Base-by-base conservation (phyloP, 1,140 invertebrate genomes). In the Lerema accius region DNA sequence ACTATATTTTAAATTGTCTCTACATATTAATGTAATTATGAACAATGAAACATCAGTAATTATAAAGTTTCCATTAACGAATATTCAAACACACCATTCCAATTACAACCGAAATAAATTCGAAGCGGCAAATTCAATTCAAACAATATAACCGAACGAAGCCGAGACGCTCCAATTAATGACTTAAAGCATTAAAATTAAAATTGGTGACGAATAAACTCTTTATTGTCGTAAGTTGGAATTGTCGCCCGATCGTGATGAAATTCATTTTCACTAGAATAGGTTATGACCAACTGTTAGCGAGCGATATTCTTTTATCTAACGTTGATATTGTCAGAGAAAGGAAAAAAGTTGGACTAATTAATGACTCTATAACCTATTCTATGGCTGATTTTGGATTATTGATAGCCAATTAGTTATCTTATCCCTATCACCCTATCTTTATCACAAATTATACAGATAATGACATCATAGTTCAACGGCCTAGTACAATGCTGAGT, bases 181-280 rank as follows among this genome's bases (percentile, higher is more conserved):
- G 48, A 67, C 53, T 67, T 67, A 69, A 72, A 75, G 70, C 53
- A 65, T 43, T 67, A 70, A 74, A 77, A 74, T 69, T 71, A 56
- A 71, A 78, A 74, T 75, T 78, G 67, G 71, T 66, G 62, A 76
- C 65, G 65, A 78, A 72, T 76, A 78, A 74, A 76, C 78, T 72
- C 65, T 73, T 78, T 73, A 74, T 76, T 71, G 70, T 66, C 50
- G 55, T 73, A 69, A 76, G 65, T 76, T 69, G 53, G 48, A 65
- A 69, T 71, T 71, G 65, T 59, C 67, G 39, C 35, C 62, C 53
- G 63, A 76, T 82, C 59, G 70, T 58, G 62, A 67, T 71, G 51
- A 69, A 80, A 76, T 76, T 74, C 65, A 78, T 78, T 76, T 80
- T 80, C 68, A 69, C 64, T 71, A 64, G 46, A 71, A 13, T 14